phyloP scores from a whole-genome alignment of 2,888 invertebrate genomes.

The Flabesymbios commensalis region DNA sequence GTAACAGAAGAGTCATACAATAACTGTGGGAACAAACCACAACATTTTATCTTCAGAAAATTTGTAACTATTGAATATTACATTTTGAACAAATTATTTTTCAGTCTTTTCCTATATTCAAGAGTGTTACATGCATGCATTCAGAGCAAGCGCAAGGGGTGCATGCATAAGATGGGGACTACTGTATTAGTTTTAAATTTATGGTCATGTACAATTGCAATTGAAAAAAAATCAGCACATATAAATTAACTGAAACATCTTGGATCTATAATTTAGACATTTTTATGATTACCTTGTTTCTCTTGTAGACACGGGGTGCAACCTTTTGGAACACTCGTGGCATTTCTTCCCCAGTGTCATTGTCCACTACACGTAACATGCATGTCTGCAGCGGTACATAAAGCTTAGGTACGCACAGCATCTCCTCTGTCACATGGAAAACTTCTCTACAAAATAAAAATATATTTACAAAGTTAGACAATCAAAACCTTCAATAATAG shows the following conservation, averaged over 20 bases:
- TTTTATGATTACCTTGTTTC: conserved; percentile 60
- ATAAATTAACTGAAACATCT: no score
- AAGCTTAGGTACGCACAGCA: conserved; percentile 56
- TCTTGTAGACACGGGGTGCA: conserved; percentile 59
- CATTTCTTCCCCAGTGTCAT: conserved; percentile 60
- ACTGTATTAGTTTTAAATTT: no score
- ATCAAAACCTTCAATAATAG: not conserved
- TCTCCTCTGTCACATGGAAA: conserved; percentile 56
- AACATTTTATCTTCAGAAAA: not conserved
- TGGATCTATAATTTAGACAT: no score
- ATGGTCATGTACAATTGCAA: no score
- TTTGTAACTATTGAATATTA: not conserved
- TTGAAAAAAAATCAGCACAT: no score
- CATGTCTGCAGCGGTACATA: conserved; percentile 56
- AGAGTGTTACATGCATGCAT: no score
- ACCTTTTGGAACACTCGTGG: conserved; percentile 60
- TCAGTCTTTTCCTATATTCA: no score
- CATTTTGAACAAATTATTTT: no score
- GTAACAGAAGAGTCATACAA: no score
- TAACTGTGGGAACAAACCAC: not conserved
- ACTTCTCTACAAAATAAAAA: conserved; percentile 47
- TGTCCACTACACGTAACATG: conserved; percentile 59
- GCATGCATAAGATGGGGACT: no score
- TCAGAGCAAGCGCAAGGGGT: no score
- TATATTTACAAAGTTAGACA: conserved; percentile 8